A percentile compares a stretch with the other conserved stretches of the same genome.
These are phyloP conservation scores for Propithecus coquereli DNA, from an alignment of 2,113 vertebrate genomes.

Conservation along the genomic window DNA sequence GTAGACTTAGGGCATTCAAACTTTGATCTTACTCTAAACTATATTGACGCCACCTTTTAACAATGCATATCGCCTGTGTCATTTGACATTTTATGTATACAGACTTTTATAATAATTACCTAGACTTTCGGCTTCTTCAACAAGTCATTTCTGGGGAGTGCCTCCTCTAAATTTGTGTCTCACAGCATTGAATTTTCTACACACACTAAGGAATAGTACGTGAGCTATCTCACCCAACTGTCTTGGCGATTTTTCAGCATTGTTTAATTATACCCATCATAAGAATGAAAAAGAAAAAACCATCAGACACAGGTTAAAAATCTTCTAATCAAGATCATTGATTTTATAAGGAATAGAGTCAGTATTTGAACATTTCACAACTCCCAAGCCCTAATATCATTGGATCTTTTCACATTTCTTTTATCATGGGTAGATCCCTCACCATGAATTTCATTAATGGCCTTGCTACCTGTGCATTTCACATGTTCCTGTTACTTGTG, in stretches of 20 bases:
- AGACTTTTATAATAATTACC: background rate
- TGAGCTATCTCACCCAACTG: background rate
- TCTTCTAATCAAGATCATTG: background rate
- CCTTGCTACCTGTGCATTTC: background rate
- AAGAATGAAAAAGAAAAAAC: background rate
- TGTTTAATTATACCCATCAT: background rate
- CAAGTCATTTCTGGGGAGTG: background rate
- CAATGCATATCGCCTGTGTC: background rate
- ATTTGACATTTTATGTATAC: background rate
- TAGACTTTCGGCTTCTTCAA: background rate
- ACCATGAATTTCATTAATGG: background rate
- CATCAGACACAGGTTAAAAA: background rate
- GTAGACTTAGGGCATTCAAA: background rate
- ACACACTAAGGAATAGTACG: background rate
- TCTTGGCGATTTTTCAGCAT: background rate
- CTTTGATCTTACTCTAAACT: background rate
- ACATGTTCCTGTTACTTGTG: background rate
- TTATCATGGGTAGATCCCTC: background rate
- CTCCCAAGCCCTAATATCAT: background rate
- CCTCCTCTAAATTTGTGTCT: background rate
- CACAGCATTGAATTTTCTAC: background rate
- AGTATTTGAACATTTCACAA: background rate
- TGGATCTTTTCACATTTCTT: background rate
- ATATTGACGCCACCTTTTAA: background rate
- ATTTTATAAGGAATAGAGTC: background rate